These are phyloP conservation scores for Macroramphosus scolopax DNA, from an alignment of 2,797 vertebrate genomes.

Conservation along the genomic window DNA sequence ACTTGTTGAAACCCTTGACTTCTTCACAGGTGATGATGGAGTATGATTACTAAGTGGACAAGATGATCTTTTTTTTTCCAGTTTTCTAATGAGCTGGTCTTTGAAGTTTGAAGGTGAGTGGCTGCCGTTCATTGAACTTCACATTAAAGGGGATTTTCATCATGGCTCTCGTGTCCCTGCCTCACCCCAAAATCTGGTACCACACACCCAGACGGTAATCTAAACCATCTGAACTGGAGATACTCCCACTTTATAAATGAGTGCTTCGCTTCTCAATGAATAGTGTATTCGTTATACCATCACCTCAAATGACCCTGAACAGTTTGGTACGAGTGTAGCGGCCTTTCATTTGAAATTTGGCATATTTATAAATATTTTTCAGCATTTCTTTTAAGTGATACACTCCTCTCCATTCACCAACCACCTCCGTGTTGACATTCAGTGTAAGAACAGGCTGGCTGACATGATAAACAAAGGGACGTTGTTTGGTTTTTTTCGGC, in stretches of 20 bases:
- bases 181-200: conserved; percentile 1
- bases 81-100: too few relatives aligned
- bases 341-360: conserved; percentile 6
- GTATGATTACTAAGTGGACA: too few relatives aligned
- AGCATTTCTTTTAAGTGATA: conserved; percentile 1
- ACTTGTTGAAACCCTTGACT: too few relatives aligned
- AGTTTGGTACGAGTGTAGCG: conserved; percentile 11
- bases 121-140: conserved; percentile 39
- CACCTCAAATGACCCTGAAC: conserved; percentile 33
- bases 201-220: conserved; percentile 38
- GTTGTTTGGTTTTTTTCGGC: conserved; percentile 34
- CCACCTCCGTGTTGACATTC: conserved; percentile 19
- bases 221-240: conserved; percentile 56
- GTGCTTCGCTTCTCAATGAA: conserved; percentile 27
- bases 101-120: conserved; percentile 46
- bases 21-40: too few relatives aligned
- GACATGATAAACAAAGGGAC: conserved; percentile 37
- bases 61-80: too few relatives aligned
- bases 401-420: conserved; percentile 6
- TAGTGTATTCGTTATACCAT: conserved; percentile 17
- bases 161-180: conserved; percentile 4
- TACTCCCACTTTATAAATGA: conserved; percentile 39
- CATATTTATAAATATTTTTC: conserved; percentile 3
- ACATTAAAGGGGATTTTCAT: conserved; percentile 44
- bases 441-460: conserved; percentile 14